Evolutionary conservation across 2,797 vertebrate species (phyloP).

Genomic region (Semaprochilodus insignis): DNA sequence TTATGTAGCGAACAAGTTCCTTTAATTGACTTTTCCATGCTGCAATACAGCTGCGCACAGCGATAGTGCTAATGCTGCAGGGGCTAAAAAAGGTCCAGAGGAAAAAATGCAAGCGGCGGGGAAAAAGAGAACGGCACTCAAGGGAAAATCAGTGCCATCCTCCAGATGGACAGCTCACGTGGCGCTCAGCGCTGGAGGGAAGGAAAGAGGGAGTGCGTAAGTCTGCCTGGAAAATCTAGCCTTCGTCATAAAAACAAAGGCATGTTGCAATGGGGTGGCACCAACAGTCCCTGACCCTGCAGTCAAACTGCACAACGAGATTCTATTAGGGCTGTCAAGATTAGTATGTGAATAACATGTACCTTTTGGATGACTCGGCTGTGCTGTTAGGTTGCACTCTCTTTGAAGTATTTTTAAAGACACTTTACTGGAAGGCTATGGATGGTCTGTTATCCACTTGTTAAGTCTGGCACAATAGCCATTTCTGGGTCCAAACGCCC

Average conservation of each 20-base stretch:
- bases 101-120: constrained; percentile 61
- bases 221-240: constrained; percentile 35
- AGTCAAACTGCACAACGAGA: background rate
- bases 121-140: constrained; percentile 20
- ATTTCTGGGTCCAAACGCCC: too few relatives aligned
- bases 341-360: too few relatives aligned
- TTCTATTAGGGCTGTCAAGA: background rate
- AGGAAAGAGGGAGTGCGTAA: constrained; percentile 9
- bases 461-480: too few relatives aligned
- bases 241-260: constrained; percentile 19
- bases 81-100: constrained; percentile 38
- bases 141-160: constrained; percentile 46
- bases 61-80: constrained; percentile 40
- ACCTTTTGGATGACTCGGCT: background rate
- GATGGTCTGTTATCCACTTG: background rate
- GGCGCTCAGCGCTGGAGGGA: constrained; percentile 49
- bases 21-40: constrained; percentile 27
- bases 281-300: background rate
- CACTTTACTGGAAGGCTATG: background rate
- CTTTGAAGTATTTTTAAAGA: too few relatives aligned
- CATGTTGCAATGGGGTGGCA: constrained; percentile 9
- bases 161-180: constrained; percentile 57
- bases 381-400: background rate
- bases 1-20: background rate
- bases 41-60: background rate